Evolutionary conservation across 2,797 vertebrate species (phyloP).

Genomic region (Anabacerthia variegaticeps): DNA sequence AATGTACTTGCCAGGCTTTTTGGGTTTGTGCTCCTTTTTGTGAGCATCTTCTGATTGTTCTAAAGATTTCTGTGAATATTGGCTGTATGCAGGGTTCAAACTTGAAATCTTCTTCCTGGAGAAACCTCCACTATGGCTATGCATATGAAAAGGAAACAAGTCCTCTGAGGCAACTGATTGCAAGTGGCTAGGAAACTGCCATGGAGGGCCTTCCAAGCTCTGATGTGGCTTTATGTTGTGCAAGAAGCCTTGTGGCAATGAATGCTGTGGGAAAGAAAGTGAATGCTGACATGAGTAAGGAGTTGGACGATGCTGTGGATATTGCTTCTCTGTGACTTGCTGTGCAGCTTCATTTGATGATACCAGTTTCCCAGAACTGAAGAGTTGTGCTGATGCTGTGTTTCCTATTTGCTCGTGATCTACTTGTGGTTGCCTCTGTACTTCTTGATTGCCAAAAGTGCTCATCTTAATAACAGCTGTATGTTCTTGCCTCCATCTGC

Average conservation of each 20-base stretch:
- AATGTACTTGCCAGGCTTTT: constrained; percentile 98
- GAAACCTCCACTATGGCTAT: constrained; percentile 85
- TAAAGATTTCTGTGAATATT: constrained; percentile 90
- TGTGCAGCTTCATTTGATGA: constrained; percentile 81
- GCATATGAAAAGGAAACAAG: constrained; percentile 88
- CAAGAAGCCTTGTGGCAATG: constrained; percentile 87
- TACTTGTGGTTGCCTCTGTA: constrained; percentile 81
- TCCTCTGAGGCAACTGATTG: constrained; percentile 89
- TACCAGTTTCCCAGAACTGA: constrained; percentile 85
- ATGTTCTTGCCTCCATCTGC: constrained; percentile 92
- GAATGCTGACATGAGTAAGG: constrained; percentile 89
- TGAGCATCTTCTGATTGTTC: constrained; percentile 91
- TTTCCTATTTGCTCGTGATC: constrained; percentile 84
- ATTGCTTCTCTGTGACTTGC: constrained; percentile 83
- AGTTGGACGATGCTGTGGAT: constrained; percentile 83
- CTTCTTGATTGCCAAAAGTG: constrained; percentile 87
- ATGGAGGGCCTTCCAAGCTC: constrained; percentile 90
- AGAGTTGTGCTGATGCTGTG: constrained; percentile 85
- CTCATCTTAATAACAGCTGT: constrained; percentile 87
- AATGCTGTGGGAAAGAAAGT: constrained; percentile 92
- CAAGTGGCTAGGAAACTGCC: constrained; percentile 91
- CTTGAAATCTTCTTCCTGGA: constrained; percentile 92
- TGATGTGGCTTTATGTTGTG: constrained; percentile 91
- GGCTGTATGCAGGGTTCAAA: constrained; percentile 89
- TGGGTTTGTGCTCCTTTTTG: constrained; percentile 96